Conservation (phyloP, 2,888 invertebrate species). For the Eilema depressum region DNA sequence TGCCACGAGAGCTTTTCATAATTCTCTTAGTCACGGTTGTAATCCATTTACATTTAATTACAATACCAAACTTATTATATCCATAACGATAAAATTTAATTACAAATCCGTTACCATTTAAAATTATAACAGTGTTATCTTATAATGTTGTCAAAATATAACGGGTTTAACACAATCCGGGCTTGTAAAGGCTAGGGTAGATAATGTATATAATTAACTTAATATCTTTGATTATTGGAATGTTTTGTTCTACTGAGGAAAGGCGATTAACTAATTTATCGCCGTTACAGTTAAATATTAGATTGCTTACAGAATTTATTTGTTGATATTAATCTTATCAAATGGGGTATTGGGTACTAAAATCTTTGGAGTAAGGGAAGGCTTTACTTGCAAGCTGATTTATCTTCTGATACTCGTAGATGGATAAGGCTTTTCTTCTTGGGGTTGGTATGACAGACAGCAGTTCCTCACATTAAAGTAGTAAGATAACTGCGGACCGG, state of each 20-base stretch:
- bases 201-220: constrained; percentile 13
- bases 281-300: not conserved
- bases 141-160: constrained; percentile 35
- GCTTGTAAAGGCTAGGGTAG: not conserved
- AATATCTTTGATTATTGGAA: constrained; percentile 12
- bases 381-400: no score
- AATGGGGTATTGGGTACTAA: not conserved
- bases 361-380: no score
- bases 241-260: constrained; percentile 8
- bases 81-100: constrained; percentile 9
- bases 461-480: no score
- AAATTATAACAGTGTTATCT: constrained; percentile 37
- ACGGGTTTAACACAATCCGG: constrained; percentile 31
- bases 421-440: no score
- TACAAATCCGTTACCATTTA: constrained; percentile 18
- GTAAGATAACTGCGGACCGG: no score
- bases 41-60: not conserved
- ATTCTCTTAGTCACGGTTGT: not conserved
- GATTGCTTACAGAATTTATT: not conserved
- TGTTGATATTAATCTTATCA: not conserved
- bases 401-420: no score
- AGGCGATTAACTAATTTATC: constrained; percentile 11
- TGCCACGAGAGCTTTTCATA: not conserved
- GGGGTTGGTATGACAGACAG: no score
- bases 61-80: constrained; percentile 1